Base-by-base conservation (phyloP, 1,140 invertebrate genomes). In the Sarcophaga peregrina region DNA sequence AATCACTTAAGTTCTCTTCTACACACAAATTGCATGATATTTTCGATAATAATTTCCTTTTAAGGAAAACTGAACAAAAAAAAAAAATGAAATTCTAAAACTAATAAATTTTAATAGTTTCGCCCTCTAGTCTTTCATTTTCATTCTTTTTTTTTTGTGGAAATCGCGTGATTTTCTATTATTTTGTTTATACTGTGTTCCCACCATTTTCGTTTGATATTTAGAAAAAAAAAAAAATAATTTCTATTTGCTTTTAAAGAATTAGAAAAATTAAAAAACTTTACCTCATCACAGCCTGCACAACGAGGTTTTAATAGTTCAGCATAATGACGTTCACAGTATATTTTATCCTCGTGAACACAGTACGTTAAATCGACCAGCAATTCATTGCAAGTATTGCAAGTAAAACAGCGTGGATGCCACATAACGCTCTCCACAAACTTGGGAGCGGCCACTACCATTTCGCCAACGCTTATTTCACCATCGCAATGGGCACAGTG, bases 331-430 rank as follows among this genome's bases (percentile, higher is more conserved):
- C 97, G 93, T 89, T 98, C 97, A 91, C 97, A 98, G 91, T 95
- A 98, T 58, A 98, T 92, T 80, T 93, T 93, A 83, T 96, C 96
- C 83, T 97, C 95, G 88, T 96, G 93, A 73, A 96, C 94, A 89
- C 97, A 98, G 91, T 98, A 98, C 17, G 96, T 96, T 75, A 98
- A 93, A 91, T 98, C 97, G 78, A 98, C 96, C 46, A 98, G 93
- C 47, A 97, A 91, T 91, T 98, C 95, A 84, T 95, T 93, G 91
- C 97, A 98, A 54, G 94, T 93, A 75, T 92, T 92, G 91, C 97
- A 98, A 73, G 93, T 93, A 91, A 98, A 98, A 90, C 97, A 98
- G 11, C 93, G 93, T 2, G 97, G 96, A 91, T 98, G 97, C 94
- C 95, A 98, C 81, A 94, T 91, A 48, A 92, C 91, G 85, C 92